phyloP scores from a whole-genome alignment of 2,888 invertebrate species.

The Melipona beecheii region DNA sequence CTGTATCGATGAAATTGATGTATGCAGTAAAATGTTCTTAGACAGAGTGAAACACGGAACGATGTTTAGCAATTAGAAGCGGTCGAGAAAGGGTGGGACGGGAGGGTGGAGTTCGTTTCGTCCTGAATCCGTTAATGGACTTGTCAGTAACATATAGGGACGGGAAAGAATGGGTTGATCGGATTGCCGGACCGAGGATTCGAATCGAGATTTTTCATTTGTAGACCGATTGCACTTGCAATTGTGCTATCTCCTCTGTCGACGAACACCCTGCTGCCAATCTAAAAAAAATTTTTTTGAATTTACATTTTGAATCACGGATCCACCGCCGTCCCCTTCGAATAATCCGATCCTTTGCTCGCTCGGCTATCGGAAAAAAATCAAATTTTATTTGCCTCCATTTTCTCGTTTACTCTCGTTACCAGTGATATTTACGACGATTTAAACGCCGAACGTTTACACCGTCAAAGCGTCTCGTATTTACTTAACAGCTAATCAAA shows the following conservation, averaged over 20 bases:
- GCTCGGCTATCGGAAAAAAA: too few species aligned
- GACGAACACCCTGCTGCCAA: too few species aligned
- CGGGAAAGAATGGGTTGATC: slow-evolving; percentile 4
- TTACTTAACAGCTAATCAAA: too few species aligned
- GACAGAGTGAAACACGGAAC: neutral
- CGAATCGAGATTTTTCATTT: slow-evolving; percentile 18
- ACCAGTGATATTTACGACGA: neutral
- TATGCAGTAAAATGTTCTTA: neutral
- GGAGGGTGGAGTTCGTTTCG: neutral
- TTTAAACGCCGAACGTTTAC: neutral
- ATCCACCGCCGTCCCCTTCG: neutral
- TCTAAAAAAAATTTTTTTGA: neutral
- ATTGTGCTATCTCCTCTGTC: neutral
- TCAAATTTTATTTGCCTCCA: neutral
- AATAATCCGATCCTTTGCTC: too few species aligned
- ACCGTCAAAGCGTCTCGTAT: too few species aligned
- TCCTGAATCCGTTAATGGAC: slow-evolving; percentile 15
- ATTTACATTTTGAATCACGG: slow-evolving; percentile 5
- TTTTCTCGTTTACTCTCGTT: neutral
- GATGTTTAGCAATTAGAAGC: neutral
- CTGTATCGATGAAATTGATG: neutral
- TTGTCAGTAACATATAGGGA: slow-evolving; percentile 20
- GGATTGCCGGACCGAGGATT: neutral
- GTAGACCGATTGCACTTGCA: neutral
- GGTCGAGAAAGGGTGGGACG: neutral